Base-by-base conservation (phyloP, 1,140 invertebrate genomes). In the Hylaeus volcanicus region DNA sequence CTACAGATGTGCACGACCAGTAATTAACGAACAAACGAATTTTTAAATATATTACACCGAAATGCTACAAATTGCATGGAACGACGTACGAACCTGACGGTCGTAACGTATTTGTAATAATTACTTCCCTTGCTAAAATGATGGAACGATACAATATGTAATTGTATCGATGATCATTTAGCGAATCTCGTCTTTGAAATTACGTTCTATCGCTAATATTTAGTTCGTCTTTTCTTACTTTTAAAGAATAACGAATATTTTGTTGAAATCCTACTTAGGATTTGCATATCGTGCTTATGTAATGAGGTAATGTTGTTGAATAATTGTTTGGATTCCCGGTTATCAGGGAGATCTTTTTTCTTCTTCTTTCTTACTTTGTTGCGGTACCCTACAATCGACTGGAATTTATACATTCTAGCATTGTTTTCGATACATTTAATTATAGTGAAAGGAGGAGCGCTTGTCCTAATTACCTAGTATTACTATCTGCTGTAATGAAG, bases 251-350 rank as follows among this genome's bases (percentile, higher is more conserved):
- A 69, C 65, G 14, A 71, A 71, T 61, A 45, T 73, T 74, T 56
- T 43, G 70, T 78, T 71, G 70, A 9, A 79, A 64, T 6, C 58
- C 11, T 79, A 72, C 48, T 72, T 72, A 78, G 48, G 12, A 63
- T 51, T 63, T 56, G 5, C 8, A 51, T 65, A 65, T 51, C 60
- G 15, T 71, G 76, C 76, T 78, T 78, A 53, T 26, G 8, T 75
- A 43, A 12, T 15, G 9, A 76, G 41, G 51, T 68, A 60, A 51
- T n/a, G 53, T 53, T 53, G 66, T 61, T 72, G 43, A 63, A 9
- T 39, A n/a, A 79, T 51, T 74, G 53, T 56, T 64, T 51, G 60
- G 53, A 79, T 43, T 53, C 72, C 58, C 41, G 39, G 8, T 78
- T 41, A 11, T 39, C 45, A 45, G n/a, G n/a, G 48, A 73, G 15